Evolutionary conservation across 2,888 invertebrate species (phyloP), one percentile per base, ranked within the genome.

Genomic region (Amiota mariae): DNA sequence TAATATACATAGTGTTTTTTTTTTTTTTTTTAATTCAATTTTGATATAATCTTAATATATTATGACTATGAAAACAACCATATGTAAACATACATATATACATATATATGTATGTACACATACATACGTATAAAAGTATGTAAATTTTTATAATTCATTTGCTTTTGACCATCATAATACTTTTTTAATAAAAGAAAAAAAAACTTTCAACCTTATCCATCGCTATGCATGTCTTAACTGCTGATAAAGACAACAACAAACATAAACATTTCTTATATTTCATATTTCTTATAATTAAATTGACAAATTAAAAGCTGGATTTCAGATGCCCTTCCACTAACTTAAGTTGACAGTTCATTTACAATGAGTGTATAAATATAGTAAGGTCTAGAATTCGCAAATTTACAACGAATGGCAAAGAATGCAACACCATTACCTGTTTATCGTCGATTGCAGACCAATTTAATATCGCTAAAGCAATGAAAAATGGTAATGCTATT

Each of bases 401-500:
- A 20, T 59, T 15, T 59, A 12, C 11, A 59, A 59, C 18, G 11
- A 20, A 11, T n/a, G 11, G 20, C 63, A 13, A 24, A n/a, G 15
- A n/a, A 18, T 11, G 36, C 59, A 59, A 18, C 63, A 36, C 46
- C 54, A 51, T 12, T n/a, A 63, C 63, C 36, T 36, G 63, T 36
- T 36, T 36, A 10, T 20, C 56, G 56, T 56, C 56, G 56, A 56
- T 56, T 56, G 11, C 11, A 59, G 59, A 9, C 59, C 18, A 1
- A 15, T 15, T 15, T n/a, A n/a, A n/a, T 24, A 59, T 20, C 78
- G 73, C 72, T 73, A 75, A 75, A 75, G 76, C 76, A 72, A 78
- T 88, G 88, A 88, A 82, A 87, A 87, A 88, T 88, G 87, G 82
- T 86, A 87, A 87, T 87, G 75, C 87, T 80, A 85, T 87, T 87